A percentile compares a stretch with the other conserved stretches of the same genome.
Conservation (phyloP, 2,797 vertebrate species). For the Holocentrus rufus region DNA sequence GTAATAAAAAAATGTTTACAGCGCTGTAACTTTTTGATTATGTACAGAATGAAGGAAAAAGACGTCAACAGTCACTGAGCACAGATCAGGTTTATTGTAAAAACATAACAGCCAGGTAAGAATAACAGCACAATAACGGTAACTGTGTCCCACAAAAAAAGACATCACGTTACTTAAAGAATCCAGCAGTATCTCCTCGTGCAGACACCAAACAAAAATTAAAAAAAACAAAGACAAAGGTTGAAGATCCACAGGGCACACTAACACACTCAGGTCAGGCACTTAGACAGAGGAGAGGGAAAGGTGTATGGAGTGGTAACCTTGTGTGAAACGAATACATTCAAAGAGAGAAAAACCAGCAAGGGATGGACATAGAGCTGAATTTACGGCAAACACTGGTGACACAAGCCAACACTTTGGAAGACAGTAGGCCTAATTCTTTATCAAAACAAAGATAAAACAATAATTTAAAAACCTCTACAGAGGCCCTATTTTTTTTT, state of each 20-base stretch:
- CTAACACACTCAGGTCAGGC: slow-evolving; percentile 61
- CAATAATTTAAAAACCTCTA: slow-evolving; percentile 30
- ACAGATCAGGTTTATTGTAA: slow-evolving; percentile 75
- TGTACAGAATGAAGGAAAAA: neutral
- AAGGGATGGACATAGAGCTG: neutral
- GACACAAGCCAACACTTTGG: slow-evolving; percentile 48
- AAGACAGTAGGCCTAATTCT: slow-evolving; percentile 54
- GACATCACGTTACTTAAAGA: slow-evolving; percentile 22
- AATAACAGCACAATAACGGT: slow-evolving; percentile 54
- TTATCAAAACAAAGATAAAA: slow-evolving; percentile 40
- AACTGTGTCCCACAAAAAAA: slow-evolving; percentile 20
- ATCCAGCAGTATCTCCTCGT: slow-evolving; percentile 52
- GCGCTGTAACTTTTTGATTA: neutral
- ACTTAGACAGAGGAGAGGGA: slow-evolving; percentile 60
- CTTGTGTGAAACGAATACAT: slow-evolving; percentile 29
- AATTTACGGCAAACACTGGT: slow-evolving; percentile 12
- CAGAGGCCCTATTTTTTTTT: slow-evolving; percentile 22
- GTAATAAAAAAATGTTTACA: too few species aligned
- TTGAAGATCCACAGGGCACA: slow-evolving; percentile 30
- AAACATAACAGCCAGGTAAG: slow-evolving; percentile 64
- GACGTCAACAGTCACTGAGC: neutral
- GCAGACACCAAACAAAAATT: slow-evolving; percentile 25
- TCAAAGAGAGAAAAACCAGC: slow-evolving; percentile 32
- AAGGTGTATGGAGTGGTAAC: neutral
- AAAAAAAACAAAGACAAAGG: slow-evolving; percentile 33